Base-by-base conservation (phyloP, 2,888 invertebrate genomes). In the Drosophila affinis region DNA sequence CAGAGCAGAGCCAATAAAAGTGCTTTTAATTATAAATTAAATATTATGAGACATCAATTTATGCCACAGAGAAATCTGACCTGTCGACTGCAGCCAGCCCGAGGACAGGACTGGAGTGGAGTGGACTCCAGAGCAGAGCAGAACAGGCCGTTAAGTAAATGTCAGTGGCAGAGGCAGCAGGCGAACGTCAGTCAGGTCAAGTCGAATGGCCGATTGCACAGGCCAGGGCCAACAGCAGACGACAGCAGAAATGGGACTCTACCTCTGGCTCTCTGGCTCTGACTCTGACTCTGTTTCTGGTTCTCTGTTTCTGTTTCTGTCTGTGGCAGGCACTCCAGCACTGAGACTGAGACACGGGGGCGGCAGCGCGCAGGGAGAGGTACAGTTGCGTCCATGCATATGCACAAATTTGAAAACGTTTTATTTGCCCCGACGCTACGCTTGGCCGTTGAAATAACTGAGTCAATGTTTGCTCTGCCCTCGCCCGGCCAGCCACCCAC, bases 391-490 rank as follows among this genome's bases (percentile, higher is more conserved):
- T 53, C 48, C 39, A 54, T 77, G 56, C 68, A 64, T 64, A 73
- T 73, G 69, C 78, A 83, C 64, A 81, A 65, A 72, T 76, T 60
- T 65, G 72, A 62, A 72, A 79, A 86, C 77, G 54, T 64, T 80
- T 80, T 82, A 79, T 82, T 86, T 87, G 45, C 62, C 67, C 77
- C 45, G 17, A 29, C 39, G 39, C 47, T 17, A 49, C 48, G 27
- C 21, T 45, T 49, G 53, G 52, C 34, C 58, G 71, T 48, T 52
- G 51, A 18, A 61, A 72, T 64, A 73, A 60, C 55, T 45, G 60
- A 54, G 73, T 86, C 78, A 89, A 89, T 87, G 80, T 86, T 86
- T 87, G 62, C 64, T 32, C 29, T 65, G 57, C 44, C 24, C 52
- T 27, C 27, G 5, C 27, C 24, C 24, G 4, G 2, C 24, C 24